Conservation (phyloP, 2,113 vertebrate genomes). For the Ptilorrhoa leucosticta region DNA sequence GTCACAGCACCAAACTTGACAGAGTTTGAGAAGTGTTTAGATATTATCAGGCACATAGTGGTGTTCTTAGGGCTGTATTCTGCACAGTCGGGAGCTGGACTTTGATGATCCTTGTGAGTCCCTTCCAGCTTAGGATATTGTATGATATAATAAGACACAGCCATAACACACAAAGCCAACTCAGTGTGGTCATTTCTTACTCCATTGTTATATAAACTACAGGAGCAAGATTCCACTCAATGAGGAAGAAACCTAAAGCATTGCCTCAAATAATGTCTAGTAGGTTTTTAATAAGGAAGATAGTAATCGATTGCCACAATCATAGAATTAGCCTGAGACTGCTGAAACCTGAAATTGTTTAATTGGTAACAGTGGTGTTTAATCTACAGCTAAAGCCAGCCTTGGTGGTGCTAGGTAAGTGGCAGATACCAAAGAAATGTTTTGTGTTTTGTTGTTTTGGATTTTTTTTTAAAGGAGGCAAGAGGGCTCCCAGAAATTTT, state of each 20-base stretch:
- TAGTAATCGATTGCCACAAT: neutral
- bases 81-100: neutral
- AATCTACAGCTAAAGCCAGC: neutral
- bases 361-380: neutral
- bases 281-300: neutral
- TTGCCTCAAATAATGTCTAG: neutral
- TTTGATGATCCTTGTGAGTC: neutral
- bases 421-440: neutral
- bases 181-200: rapidly evolving
- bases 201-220: neutral
- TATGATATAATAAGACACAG: neutral
- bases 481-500: neutral
- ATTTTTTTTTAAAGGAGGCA: neutral
- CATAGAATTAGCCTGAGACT: neutral
- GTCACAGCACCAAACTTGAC: neutral
- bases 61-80: neutral
- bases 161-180: neutral
- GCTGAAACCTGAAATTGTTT: neutral
- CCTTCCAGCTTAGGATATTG: neutral
- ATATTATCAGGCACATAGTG: neutral
- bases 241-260: neutral
- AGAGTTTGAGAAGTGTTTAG: neutral
- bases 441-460: neutral
- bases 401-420: neutral
- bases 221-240: neutral